A percentile compares a stretch with the other conserved stretches of the same genome.
phyloP scores from a whole-genome alignment of 1,140 invertebrate species.

The Orius insidiosus region DNA sequence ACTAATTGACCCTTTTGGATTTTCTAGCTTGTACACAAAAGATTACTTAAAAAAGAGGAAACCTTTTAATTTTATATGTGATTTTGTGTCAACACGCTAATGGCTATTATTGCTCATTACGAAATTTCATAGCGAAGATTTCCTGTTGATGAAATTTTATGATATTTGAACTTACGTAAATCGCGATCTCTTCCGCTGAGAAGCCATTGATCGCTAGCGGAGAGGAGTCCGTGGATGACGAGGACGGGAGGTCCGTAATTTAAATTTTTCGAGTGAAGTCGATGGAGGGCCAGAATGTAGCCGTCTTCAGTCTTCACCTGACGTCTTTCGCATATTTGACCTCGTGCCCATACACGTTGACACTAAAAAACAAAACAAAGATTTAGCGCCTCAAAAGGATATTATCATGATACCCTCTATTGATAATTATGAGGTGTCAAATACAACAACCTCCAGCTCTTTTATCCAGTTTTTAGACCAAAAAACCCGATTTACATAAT shows the following conservation, averaged over 20 bases:
- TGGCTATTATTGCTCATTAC: too few species aligned
- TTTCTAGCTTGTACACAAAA: too few species aligned
- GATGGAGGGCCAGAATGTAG: conserved; percentile 37
- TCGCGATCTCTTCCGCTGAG: conserved; percentile 31
- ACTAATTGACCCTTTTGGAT: too few species aligned
- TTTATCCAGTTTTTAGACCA: too few species aligned
- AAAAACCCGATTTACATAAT: too few species aligned
- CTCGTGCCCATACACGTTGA: conserved; percentile 11
- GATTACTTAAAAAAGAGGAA: too few species aligned
- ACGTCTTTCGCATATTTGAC: conserved; percentile 10
- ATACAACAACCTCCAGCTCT: too few species aligned
- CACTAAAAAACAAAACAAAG: conserved; percentile 6
- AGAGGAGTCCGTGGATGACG: conserved; percentile 37
- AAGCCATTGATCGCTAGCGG: conserved; percentile 35
- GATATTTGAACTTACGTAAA: conserved; percentile 25
- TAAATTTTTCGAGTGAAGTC: conserved; percentile 31
- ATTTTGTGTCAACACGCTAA: too few species aligned
- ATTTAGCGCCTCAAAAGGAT: not conserved
- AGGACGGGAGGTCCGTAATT: conserved; percentile 26
- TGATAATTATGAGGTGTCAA: too few species aligned
- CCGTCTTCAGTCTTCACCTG: conserved; percentile 33
- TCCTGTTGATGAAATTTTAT: too few species aligned
- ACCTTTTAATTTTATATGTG: too few species aligned
- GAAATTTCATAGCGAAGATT: too few species aligned
- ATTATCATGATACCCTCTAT: not conserved